These are phyloP conservation scores for Tachycineta bicolor DNA, from an alignment of 2,113 vertebrate genomes.

Conservation along the genomic window DNA sequence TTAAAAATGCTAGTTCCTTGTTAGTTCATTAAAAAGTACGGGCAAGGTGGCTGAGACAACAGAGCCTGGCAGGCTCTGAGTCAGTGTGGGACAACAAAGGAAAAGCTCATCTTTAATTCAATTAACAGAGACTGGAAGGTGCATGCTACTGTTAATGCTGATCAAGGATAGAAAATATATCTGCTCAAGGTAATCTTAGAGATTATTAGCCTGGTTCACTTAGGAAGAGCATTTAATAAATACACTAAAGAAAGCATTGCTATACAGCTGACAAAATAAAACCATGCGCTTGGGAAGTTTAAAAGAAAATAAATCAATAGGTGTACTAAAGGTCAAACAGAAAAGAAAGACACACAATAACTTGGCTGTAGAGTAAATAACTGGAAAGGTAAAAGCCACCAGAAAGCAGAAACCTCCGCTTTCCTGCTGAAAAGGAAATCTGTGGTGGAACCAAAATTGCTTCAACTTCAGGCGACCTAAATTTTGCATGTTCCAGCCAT, in stretches of 20 bases:
- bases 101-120: not conserved
- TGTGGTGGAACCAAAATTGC: not conserved
- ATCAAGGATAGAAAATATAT: not conserved
- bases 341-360: slow-evolving; percentile 16
- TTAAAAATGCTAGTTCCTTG: not conserved
- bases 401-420: not conserved
- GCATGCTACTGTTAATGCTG: not conserved
- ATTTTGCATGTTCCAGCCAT: not conserved
- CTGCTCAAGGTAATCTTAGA: not conserved
- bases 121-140: not conserved
- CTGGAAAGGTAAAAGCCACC: not conserved
- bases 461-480: not conserved
- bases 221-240: not conserved
- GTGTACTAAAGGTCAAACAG: slow-evolving; percentile 10
- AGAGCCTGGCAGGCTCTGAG: not conserved
- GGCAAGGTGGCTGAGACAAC: not conserved
- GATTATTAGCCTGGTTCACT: not conserved
- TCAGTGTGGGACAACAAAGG: not conserved
- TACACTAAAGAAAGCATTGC: not conserved
- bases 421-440: not conserved
- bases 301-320: slow-evolving; percentile 34
- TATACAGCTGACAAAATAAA: not conserved
- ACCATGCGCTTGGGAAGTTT: not conserved
- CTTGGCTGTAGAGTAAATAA: not conserved
- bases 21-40: not conserved